Percentiles rank a stretch among this genome's conserved stretches.
phyloP scores from a whole-genome alignment of 2,113 vertebrate species.

The Misgurnus mizolepis region DNA sequence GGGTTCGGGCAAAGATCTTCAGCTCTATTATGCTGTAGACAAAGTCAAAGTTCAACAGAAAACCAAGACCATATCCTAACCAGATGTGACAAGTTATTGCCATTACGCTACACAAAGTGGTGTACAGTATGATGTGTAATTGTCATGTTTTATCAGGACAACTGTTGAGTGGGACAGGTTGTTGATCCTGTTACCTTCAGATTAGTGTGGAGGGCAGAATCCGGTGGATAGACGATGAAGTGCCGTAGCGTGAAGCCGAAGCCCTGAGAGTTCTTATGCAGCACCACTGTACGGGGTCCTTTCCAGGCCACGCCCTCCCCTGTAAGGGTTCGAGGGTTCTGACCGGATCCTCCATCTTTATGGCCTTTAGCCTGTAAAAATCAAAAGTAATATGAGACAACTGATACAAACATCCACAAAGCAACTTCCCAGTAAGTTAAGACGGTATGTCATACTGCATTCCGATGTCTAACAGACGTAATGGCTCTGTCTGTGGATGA shows the following conservation, averaged over 20 bases:
- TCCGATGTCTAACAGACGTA: background rate
- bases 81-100: background rate
- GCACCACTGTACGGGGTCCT: slow-evolving; percentile 79
- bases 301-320: slow-evolving; percentile 77
- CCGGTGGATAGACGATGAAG: slow-evolving; percentile 95
- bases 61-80: background rate
- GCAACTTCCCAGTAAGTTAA: background rate
- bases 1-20: no score
- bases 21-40: no score
- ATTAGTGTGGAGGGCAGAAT: slow-evolving; percentile 78
- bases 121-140: no score
- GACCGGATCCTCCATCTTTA: slow-evolving; percentile 79
- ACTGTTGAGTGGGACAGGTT: background rate
- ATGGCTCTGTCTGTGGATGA: background rate
- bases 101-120: no score
- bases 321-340: slow-evolving; percentile 67
- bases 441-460: background rate
- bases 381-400: slow-evolving; percentile 3
- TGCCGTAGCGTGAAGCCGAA: slow-evolving; percentile 97
- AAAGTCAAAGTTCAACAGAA: slow-evolving; percentile 15
- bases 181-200: slow-evolving; percentile 75
- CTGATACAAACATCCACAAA: background rate
- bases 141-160: no score
- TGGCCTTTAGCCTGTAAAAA: slow-evolving; percentile 70
- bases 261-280: slow-evolving; percentile 86